phyloP scores from a whole-genome alignment of 2,797 vertebrate genomes.

The Buphagus erythrorhynchus region DNA sequence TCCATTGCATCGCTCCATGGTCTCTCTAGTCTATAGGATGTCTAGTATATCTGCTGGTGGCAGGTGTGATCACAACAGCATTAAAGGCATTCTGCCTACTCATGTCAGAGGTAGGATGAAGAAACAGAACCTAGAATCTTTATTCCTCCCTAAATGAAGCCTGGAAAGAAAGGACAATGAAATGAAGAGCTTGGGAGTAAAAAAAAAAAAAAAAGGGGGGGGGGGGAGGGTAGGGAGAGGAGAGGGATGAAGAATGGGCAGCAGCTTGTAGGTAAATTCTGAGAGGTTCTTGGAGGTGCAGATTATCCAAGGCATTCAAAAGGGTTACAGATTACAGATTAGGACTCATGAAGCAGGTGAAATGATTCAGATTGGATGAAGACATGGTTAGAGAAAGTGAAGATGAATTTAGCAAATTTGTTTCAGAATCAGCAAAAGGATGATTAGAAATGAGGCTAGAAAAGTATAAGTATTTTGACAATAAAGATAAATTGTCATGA shows the following conservation, averaged over 20 bases:
- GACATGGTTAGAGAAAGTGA: background rate
- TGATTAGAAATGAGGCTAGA: background rate
- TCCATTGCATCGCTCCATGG: background rate
- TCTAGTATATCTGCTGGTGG: background rate
- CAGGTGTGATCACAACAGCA: background rate
- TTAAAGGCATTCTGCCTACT: background rate
- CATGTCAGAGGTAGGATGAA: background rate
- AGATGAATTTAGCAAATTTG: background rate
- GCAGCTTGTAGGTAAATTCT: background rate
- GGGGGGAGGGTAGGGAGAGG: accelerated
- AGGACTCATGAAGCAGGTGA: background rate
- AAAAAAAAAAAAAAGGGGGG: background rate
- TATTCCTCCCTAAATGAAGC: background rate
- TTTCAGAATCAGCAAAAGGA: background rate
- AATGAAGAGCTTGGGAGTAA: background rate
- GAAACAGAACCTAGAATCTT: background rate
- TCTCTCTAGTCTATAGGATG: background rate
- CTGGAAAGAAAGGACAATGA: background rate
- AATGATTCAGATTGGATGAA: background rate
- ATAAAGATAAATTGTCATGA: background rate
- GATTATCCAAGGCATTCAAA: background rate
- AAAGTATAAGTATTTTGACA: background rate
- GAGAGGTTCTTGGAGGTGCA: background rate
- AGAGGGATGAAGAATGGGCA: accelerated
- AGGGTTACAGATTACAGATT: background rate